Conservation (phyloP, 1,140 invertebrate species). For the Cydia fagiglandana region DNA sequence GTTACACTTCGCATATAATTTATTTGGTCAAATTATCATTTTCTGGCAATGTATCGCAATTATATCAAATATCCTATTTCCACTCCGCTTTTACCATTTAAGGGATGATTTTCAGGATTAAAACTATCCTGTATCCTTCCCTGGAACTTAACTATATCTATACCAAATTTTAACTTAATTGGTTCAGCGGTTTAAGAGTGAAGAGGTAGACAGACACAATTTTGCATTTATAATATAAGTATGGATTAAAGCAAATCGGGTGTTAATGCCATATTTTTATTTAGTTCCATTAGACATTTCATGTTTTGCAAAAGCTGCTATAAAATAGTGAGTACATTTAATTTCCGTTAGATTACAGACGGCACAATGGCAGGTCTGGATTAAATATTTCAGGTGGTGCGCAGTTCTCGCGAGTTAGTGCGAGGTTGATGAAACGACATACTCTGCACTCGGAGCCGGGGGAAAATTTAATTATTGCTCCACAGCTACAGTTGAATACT, state of each 20-base stretch:
- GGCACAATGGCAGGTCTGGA: slow-evolving; percentile 68
- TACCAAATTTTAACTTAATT: too few species aligned
- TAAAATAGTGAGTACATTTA: slow-evolving; percentile 64
- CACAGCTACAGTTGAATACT: slow-evolving; percentile 66
- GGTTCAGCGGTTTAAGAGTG: too few species aligned
- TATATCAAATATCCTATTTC: too few species aligned
- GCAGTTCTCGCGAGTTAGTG: slow-evolving; percentile 61
- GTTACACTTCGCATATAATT: too few species aligned
- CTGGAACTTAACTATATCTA: too few species aligned
- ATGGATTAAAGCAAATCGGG: background rate
- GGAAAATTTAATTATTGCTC: slow-evolving; percentile 76
- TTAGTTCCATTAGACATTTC: background rate
- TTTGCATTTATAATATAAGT: too few species aligned
- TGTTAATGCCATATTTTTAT: background rate
- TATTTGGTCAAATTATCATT: too few species aligned
- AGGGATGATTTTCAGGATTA: too few species aligned
- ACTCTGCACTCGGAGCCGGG: slow-evolving; percentile 59
- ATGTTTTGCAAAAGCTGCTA: slow-evolving; percentile 12
- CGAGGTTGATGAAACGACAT: slow-evolving; percentile 69
- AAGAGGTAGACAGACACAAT: too few species aligned
- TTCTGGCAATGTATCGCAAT: too few species aligned
- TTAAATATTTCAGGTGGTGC: slow-evolving; percentile 74
- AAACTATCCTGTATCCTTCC: too few species aligned
- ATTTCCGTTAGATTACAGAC: slow-evolving; percentile 66
- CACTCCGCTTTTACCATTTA: too few species aligned